These are phyloP conservation scores for Orthosia incerta DNA, from an alignment of 2,888 invertebrate species.

Conservation along the genomic window DNA sequence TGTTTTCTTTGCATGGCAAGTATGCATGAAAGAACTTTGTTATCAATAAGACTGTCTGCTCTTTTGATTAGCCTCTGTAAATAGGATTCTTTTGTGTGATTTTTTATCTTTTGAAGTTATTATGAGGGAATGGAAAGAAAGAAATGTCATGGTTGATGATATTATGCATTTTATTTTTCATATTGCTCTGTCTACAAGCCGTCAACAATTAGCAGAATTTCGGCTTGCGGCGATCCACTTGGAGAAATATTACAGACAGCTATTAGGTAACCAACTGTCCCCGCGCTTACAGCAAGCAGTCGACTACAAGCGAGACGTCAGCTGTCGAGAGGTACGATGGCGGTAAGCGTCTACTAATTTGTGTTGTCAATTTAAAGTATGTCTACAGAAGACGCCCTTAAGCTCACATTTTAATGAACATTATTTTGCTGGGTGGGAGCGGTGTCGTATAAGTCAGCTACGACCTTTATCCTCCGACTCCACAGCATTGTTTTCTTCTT, in stretches of 20 bases:
- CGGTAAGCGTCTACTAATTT: no score
- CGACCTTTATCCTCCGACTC: no score
- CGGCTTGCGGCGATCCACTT: not conserved
- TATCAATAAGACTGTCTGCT: conserved; percentile 7
- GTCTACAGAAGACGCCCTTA: no score
- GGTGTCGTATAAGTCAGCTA: no score
- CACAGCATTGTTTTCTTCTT: no score
- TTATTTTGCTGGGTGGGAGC: no score
- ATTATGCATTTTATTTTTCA: not conserved
- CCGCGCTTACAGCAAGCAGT: no score
- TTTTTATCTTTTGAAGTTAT: conserved; percentile 3
- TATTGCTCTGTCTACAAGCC: not conserved
- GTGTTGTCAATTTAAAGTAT: no score
- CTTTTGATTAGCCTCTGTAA: conserved; percentile 9
- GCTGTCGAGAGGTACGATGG: no score
- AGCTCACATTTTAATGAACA: no score
- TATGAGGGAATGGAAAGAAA: not conserved
- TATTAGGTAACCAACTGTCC: no score
- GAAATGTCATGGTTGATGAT: not conserved
- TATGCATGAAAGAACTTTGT: conserved; percentile 8
- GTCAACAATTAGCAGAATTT: not conserved
- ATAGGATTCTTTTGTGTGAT: not conserved
- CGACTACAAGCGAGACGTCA: no score
- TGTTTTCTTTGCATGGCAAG: conserved; percentile 52
- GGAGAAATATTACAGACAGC: not conserved